phyloP scores from a whole-genome alignment of 1,140 invertebrate genomes.

The Leptopilina boulardi region DNA sequence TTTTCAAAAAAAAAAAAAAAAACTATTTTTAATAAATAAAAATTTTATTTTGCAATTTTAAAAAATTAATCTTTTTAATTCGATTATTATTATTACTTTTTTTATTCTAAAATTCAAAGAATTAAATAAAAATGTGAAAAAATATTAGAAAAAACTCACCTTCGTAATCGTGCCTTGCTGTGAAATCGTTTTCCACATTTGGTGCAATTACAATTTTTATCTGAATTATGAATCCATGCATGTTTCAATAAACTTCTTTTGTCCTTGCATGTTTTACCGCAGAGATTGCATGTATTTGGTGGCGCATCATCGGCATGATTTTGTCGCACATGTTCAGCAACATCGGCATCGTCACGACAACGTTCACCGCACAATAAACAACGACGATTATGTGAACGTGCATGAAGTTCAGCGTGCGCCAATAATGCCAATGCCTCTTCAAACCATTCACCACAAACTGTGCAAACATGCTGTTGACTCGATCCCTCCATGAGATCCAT shows the following conservation, averaged over 20 bases:
- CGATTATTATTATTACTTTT: no score
- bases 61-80: no score
- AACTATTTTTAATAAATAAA: no score
- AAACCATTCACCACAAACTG: conserved; percentile 86
- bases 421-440: conserved; percentile 83
- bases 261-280: conserved; percentile 82
- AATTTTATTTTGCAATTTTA: no score
- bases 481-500: conserved; percentile 72
- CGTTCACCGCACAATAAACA: conserved; percentile 82
- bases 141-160: conserved; percentile 59
- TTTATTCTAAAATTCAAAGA: no score
- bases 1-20: no score
- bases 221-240: conserved; percentile 80
- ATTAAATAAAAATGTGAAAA: conserved; percentile 29
- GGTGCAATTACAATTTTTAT: conserved; percentile 78
- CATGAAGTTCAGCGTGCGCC: conserved; percentile 86
- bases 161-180: conserved; percentile 79
- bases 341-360: conserved; percentile 76
- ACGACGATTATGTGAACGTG: conserved; percentile 75
- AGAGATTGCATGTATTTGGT: conserved; percentile 79
- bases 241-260: conserved; percentile 82
- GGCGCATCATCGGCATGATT: conserved; percentile 77
- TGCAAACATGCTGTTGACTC: conserved; percentile 80
- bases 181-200: conserved; percentile 84
- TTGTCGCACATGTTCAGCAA: conserved; percentile 78